Conservation (phyloP, 2,113 vertebrate genomes). For the Notiomystis cincta region DNA sequence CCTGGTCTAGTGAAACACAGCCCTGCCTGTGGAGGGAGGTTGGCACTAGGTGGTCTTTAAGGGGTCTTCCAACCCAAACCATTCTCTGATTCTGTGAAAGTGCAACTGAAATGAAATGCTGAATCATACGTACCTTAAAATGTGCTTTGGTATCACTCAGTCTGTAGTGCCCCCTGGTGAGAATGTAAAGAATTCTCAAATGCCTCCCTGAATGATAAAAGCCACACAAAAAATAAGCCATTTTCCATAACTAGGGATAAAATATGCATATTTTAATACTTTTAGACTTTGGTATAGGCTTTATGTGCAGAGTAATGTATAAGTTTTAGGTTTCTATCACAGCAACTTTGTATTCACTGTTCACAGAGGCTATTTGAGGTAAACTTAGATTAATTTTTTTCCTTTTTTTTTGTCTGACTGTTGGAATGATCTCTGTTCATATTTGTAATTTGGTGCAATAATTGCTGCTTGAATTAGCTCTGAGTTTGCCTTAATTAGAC, state of each 20-base stretch:
- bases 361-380: neutral
- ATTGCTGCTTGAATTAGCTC: neutral
- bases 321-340: neutral
- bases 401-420: neutral
- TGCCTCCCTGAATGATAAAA: neutral
- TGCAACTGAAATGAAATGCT: neutral
- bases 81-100: neutral
- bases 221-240: neutral
- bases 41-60: neutral
- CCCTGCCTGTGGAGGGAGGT: neutral
- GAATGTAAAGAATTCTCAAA: neutral
- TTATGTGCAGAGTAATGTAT: neutral
- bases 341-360: neutral
- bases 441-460: neutral
- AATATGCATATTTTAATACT: neutral
- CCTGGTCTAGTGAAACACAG: neutral
- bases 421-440: neutral
- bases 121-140: neutral
- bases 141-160: neutral
- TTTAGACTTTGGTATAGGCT: neutral
- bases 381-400: neutral
- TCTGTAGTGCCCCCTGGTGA: conserved; percentile 30
- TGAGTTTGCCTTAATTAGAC: neutral
- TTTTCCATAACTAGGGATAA: neutral
- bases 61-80: neutral